Evolutionary conservation across 92 coral and sea anemone species (phyloP), one percentile per base, ranked within the genome.

Genomic region (Desmophyllum pertusum): DNA sequence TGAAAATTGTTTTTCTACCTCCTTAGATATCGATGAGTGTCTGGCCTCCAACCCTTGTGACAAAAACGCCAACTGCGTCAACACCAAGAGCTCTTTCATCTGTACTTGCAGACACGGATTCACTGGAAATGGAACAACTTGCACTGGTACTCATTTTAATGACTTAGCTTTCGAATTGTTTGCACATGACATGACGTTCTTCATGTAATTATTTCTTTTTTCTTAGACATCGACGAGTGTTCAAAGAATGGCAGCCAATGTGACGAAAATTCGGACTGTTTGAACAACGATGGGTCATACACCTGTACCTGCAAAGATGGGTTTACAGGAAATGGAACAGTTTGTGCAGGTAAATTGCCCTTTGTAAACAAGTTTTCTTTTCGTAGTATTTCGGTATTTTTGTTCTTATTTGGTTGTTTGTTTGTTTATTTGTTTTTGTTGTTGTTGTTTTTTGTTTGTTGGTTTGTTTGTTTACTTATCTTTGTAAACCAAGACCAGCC

Each of bases 31-130:
- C 19, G 81, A 87, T 52, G 90, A 87, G 46, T 87, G 90, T 81
- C 40, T 15, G 8, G 15, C 9, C 14, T 57, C 53, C 7, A 71
- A 65, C 53, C 37, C 68, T 7, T 87, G 90, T 53, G 89, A 79
- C 55, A 86, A 40, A 59, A 90, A 89, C 71, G 95, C 95, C 13
- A 84, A 84, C 23, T 94, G 98, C 70, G 39, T 63, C 21, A 91
- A 94, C 82, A 87, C 89, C n/a, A 5, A 52, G 29, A 93, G 98
- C 18, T 94, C 98, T 0, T 91, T 83, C 82, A 83, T 55, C 21
- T 94, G 98, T 78, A 45, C 74, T 42, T 91, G 98, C 81, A 72
- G 18, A 40, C 62, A 10, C 7, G 98, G 98, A 10, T 91, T 86
- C 50, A 77, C 84, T 77, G 94, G 93, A 17, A 86, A 94, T 52